Base-by-base conservation (phyloP, 1,140 invertebrate genomes). In the Dreissena polymorpha region DNA sequence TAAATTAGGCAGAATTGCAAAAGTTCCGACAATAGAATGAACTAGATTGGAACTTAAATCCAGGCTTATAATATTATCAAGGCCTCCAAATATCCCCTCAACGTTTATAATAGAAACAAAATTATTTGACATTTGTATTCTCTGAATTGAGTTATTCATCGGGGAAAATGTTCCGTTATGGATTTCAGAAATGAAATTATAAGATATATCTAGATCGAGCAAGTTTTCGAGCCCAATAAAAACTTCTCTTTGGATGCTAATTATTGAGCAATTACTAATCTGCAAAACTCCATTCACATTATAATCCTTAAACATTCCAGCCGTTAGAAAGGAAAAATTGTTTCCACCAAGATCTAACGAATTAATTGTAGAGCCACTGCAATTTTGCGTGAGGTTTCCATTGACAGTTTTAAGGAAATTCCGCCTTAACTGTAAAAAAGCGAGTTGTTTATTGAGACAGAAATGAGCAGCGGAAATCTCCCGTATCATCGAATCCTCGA, bases 251-350 rank as follows among this genome's bases (percentile, higher is more conserved):
- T 63, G 57, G n/a, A 79, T 25, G 12, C 21, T 12, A 29, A 27
- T 27, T 39, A 79, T 68, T 3, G 76, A 79, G 21, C n/a, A 27
- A 57, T 79, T 70, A n/a, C n/a, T n/a, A n/a, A n/a, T n/a, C n/a
- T n/a, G n/a, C n/a, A n/a, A n/a, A n/a, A n/a, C n/a, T n/a, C n/a
- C n/a, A n/a, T n/a, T n/a, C n/a, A n/a, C n/a, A n/a, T n/a, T n/a
- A n/a, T n/a, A n/a, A n/a, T n/a, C n/a, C n/a, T n/a, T n/a, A n/a
- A n/a, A n/a, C n/a, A n/a, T n/a, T n/a, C n/a, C n/a, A n/a, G n/a
- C n/a, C 5, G 12, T 57, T 5, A 79, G 21, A 25, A 57, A 39
- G 2, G 23, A 51, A n/a, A 79, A 51, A 21, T 27, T 79, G 29
- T 70, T 79, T 0, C 76, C 67, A n/a, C 29, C 23, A 8, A 79